Conservation (phyloP, 2,113 vertebrate species). For the Anseranas semipalmata region DNA sequence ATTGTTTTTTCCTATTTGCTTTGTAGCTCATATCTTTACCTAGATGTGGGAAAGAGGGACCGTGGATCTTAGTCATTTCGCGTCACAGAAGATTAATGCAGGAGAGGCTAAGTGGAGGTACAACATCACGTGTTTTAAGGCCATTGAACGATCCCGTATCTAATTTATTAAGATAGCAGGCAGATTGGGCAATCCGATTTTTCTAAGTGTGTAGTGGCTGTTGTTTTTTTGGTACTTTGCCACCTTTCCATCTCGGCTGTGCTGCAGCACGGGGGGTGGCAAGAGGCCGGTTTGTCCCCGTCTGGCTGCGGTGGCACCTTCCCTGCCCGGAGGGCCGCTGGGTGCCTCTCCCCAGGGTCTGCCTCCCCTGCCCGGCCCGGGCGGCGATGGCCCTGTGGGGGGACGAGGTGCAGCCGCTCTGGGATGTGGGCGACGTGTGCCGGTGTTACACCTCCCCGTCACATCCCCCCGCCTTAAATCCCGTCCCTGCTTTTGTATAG, state of each 20-base stretch:
- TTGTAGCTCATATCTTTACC: background rate
- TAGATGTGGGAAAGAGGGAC: background rate
- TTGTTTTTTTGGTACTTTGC: background rate
- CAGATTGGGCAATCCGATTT: background rate
- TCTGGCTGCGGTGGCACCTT: background rate
- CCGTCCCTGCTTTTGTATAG: constrained; percentile 18
- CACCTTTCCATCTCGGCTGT: background rate
- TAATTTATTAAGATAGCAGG: background rate
- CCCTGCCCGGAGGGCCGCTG: accelerated
- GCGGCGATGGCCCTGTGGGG: accelerated
- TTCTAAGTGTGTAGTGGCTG: background rate
- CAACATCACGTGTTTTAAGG: background rate
- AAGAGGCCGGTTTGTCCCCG: background rate
- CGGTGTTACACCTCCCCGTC: background rate
- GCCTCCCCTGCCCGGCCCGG: background rate
- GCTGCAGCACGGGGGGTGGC: background rate
- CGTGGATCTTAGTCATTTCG: background rate
- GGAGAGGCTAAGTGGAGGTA: background rate
- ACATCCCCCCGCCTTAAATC: constrained; percentile 20
- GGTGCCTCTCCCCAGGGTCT: background rate
- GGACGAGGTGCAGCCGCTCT: accelerated
- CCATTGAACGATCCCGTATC: background rate
- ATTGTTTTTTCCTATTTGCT: background rate
- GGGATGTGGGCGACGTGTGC: accelerated
- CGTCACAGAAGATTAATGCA: background rate